Percentiles rank a stretch among this genome's conserved stretches.
These are phyloP conservation scores for Tridacna crocea DNA, from an alignment of 2,888 invertebrate species.

Conservation along the genomic window DNA sequence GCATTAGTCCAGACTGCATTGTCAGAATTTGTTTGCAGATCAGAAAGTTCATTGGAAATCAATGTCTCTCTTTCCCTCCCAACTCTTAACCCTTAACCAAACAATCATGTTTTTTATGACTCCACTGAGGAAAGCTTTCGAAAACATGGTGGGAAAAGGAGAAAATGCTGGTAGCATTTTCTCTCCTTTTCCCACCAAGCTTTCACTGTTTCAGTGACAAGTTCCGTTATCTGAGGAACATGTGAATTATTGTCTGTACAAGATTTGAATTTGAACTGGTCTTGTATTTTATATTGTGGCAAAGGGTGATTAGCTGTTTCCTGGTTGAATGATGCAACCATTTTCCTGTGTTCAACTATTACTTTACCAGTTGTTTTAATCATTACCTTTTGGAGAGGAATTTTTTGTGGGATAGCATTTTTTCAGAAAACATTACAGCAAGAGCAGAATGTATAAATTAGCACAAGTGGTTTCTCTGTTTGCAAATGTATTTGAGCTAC, in stretches of 20 bases:
- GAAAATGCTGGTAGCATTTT: background rate
- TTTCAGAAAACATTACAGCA: too few relatives aligned
- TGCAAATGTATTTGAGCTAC: too few relatives aligned
- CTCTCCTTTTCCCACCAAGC: background rate
- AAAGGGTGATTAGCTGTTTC: background rate
- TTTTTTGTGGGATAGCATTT: too few relatives aligned
- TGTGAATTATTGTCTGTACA: background rate
- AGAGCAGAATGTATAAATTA: too few relatives aligned
- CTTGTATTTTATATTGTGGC: background rate
- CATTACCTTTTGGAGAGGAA: too few relatives aligned
- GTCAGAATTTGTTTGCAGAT: conserved; percentile 10
- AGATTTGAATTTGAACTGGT: background rate
- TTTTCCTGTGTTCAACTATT: background rate
- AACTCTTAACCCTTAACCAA: too few relatives aligned
- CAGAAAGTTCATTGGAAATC: conserved; percentile 14
- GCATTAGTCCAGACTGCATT: conserved; percentile 4
- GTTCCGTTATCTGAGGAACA: background rate
- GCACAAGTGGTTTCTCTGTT: too few relatives aligned
- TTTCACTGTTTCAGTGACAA: background rate
- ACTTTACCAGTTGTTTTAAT: too few relatives aligned
- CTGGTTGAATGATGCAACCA: background rate
- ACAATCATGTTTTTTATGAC: background rate
- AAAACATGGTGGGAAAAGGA: background rate
- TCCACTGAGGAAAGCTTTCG: background rate
- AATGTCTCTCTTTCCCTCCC: background rate